Conservation (phyloP, 2,113 vertebrate genomes). For the Misgurnus anguillicaudatus region DNA sequence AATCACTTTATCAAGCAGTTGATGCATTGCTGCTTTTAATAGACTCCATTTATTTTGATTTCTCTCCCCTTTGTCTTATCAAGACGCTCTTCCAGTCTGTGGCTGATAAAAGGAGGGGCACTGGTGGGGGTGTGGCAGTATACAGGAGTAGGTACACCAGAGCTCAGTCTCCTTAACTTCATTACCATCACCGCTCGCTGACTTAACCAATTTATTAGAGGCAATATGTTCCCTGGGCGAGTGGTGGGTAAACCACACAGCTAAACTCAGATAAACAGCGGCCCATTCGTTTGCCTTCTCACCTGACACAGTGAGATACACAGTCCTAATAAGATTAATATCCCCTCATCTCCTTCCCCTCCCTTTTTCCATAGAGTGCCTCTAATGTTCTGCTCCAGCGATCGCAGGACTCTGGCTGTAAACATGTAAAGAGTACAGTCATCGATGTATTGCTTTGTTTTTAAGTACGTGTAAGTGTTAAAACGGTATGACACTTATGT, state of each 20-base stretch:
- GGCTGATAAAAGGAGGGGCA: conserved; percentile 83
- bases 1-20: conserved; percentile 99
- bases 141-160: conserved; percentile 71
- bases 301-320: conserved; percentile 95
- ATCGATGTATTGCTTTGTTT: neutral
- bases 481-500: neutral
- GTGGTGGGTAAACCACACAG: conserved; percentile 86
- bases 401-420: conserved; percentile 55
- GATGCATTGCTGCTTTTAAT: conserved; percentile 99
- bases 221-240: conserved; percentile 80
- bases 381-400: conserved; percentile 63
- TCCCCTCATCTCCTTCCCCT: conserved; percentile 71
- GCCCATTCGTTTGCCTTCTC: conserved; percentile 93
- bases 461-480: neutral
- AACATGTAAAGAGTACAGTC: conserved; percentile 24
- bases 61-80: conserved; percentile 96
- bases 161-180: conserved; percentile 80
- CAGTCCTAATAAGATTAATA: conserved; percentile 94
- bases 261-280: conserved; percentile 95
- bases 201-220: conserved; percentile 96
- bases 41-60: conserved; percentile 99
- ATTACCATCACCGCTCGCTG: conserved; percentile 84
- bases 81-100: conserved; percentile 90
- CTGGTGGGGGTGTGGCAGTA: conserved; percentile 57
- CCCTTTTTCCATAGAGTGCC: conserved; percentile 55